Evolutionary conservation across 2,797 vertebrate genomes (phyloP).

Genomic region (Phoebastria nigripes): DNA sequence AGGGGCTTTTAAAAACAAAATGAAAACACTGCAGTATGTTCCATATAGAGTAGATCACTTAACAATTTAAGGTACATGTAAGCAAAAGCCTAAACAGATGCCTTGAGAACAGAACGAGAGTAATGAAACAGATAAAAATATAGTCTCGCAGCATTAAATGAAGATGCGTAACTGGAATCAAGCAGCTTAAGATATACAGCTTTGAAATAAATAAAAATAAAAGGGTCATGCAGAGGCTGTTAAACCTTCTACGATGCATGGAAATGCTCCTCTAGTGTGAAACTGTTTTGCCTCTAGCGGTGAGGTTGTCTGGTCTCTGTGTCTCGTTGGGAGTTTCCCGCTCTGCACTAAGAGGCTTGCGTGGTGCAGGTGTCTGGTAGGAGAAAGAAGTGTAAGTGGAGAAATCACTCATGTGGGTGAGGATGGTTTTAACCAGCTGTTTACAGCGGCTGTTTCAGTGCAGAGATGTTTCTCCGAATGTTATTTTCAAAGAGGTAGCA

Average conservation of each 20-base stretch:
- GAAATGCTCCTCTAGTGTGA: background rate
- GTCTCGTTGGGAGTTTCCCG: background rate
- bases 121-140: background rate
- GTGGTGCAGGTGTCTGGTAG: rapidly evolving
- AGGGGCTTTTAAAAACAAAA: background rate
- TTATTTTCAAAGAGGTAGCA: background rate
- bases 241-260: rapidly evolving
- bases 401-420: background rate
- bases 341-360: background rate
- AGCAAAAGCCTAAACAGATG: background rate
- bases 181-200: background rate
- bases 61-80: background rate
- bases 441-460: background rate
- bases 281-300: background rate
- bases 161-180: background rate
- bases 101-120: background rate
- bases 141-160: rapidly evolving
- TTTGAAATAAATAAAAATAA: background rate
- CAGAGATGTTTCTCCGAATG: background rate
- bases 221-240: background rate
- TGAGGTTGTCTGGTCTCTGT: background rate
- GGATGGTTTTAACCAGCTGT: background rate
- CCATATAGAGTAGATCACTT: background rate
- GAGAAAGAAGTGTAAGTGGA: background rate
- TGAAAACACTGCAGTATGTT: background rate